phyloP scores from a whole-genome alignment of 2,888 invertebrate species.

The Zygothrica quintamaculata region DNA sequence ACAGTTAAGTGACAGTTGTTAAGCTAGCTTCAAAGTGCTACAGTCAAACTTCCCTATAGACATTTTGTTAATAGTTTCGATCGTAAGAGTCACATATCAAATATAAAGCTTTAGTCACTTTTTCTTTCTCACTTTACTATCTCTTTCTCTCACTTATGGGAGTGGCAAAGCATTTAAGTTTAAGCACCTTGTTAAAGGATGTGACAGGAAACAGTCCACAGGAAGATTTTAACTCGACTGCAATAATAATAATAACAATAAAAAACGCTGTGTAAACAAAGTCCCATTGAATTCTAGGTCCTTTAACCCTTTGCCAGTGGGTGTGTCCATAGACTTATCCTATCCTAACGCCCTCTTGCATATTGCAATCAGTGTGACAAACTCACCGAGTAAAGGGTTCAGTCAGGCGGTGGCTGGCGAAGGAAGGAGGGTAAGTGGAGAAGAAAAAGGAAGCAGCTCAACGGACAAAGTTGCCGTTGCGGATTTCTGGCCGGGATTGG shows the following conservation, averaged over 20 bases:
- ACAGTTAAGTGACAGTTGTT: not conserved
- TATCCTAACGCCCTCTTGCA: too few species aligned
- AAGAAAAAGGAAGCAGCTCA: constrained; percentile 1
- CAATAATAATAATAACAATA: not conserved
- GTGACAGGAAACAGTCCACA: too few species aligned
- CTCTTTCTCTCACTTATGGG: too few species aligned
- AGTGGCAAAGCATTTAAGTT: too few species aligned
- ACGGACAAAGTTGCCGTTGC: constrained; percentile 20
- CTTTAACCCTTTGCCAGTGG: not conserved
- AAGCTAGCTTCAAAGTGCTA: too few species aligned
- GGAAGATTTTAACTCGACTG: not conserved
- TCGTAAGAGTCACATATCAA: too few species aligned
- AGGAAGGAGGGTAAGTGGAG: not conserved
- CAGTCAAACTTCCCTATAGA: too few species aligned
- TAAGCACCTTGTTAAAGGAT: too few species aligned
- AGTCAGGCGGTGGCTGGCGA: not conserved
- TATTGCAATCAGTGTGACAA: constrained; percentile 1
- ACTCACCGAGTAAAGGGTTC: not conserved
- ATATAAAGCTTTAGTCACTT: too few species aligned
- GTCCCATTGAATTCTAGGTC: not conserved
- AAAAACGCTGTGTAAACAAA: not conserved
- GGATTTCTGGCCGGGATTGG: constrained; percentile 28
- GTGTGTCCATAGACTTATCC: too few species aligned
- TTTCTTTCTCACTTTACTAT: too few species aligned
- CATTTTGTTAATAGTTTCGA: too few species aligned